Evolutionary conservation across 92 coral and sea anemone species (phyloP), one percentile per base, ranked within the genome.

Genomic region (Bergia sp.): DNA sequence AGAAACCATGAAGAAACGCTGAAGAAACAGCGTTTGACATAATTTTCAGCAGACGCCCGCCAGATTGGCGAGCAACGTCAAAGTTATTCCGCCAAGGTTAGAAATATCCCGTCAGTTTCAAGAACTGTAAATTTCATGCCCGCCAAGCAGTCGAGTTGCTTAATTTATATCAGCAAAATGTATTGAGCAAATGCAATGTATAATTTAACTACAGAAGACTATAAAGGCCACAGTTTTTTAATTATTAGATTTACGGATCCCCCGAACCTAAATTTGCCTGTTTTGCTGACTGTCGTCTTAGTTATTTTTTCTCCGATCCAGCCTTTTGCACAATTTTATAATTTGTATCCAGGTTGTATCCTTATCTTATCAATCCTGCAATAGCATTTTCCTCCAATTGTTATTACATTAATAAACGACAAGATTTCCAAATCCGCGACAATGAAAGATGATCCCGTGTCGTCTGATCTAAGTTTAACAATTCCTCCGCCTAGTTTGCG

Each of bases 161-260:
- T 61, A 2, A 61, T 61, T 61, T 61, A 61, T 61, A 61, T 61
- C 69, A 61, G 69, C 69, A 61, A 61, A 61, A 61, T 61, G 69
- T 61, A 61, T 61, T 61, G 69, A 61, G 3, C 69, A 61, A 61
- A 61, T 61, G 69, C 69, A 61, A 61, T 61, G 69, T n/a, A n/a
- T 61, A 61, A 61, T 61, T 61, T 61, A 61, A 61, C 69, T 2
- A 61, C 69, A 61, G 69, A 61, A 61, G 69, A 61, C 69, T 61
- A n/a, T n/a, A n/a, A 61, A 61, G 69, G 8, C 69, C 69, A 2
- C n/a, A n/a, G n/a, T 71, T 71, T 71, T 71, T 71, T 5, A 71
- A 71, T 71, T 71, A 20, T 71, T 71, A 71, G 76, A 71, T 71
- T 71, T 71, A 71, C 76, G 76, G 76, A 71, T 71, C 76, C 76